A percentile compares a stretch with the other conserved stretches of the same genome.
Evolutionary conservation across 2,888 invertebrate species (phyloP).

Genomic region (Griposia aprilina): DNA sequence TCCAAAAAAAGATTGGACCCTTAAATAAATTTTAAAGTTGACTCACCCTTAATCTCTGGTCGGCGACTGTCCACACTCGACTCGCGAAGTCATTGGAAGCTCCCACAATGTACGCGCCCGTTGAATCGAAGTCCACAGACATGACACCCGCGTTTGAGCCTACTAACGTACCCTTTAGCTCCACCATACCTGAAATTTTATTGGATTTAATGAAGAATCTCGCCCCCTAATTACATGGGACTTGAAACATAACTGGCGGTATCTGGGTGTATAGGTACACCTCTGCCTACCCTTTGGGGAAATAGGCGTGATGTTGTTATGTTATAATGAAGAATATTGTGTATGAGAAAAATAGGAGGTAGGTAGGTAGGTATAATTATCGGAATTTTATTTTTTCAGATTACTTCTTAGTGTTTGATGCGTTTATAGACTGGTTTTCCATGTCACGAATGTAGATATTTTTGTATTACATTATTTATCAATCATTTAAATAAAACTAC

Average conservation of each 20-base stretch:
- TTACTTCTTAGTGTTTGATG: background rate
- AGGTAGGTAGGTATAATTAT: no score
- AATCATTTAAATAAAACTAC: background rate
- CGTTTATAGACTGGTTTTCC: background rate
- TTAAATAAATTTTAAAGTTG: background rate
- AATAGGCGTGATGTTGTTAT: background rate
- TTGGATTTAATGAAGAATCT: conserved; percentile 20
- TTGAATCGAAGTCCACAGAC: conserved; percentile 98
- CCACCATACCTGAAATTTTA: conserved; percentile 90
- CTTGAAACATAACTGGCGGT: background rate
- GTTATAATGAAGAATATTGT: background rate
- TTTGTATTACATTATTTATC: background rate
- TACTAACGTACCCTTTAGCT: conserved; percentile 94
- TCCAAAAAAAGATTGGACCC: background rate
- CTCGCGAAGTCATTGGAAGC: conserved; percentile 99
- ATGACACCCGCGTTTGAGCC: conserved; percentile 99
- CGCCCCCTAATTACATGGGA: background rate
- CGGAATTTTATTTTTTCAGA: no score
- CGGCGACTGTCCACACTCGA: conserved; percentile 98
- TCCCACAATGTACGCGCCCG: conserved; percentile 96
- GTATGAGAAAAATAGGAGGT: background rate
- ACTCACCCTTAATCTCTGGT: conserved; percentile 97
- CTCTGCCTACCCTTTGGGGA: no score
- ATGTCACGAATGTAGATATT: background rate
- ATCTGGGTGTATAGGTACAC: background rate